A percentile compares a stretch with the other conserved stretches of the same genome.
Conservation (phyloP, 2,888 invertebrate species). For the Cephus sareptanus region DNA sequence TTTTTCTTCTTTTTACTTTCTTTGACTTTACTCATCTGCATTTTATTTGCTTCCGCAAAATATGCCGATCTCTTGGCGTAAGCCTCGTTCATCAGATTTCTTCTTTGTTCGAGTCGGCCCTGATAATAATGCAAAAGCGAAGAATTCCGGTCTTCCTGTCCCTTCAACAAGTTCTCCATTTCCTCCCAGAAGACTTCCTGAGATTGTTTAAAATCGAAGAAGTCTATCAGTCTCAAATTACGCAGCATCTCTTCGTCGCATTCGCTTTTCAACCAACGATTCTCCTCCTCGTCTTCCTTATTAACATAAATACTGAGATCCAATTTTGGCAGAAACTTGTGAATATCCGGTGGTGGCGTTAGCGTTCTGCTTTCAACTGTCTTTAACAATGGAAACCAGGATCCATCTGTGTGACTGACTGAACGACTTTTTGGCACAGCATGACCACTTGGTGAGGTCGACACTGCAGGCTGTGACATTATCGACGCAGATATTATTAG, state of each 20-base stretch:
- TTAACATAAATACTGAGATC: constrained; percentile 25
- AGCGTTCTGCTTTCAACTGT: constrained; percentile 16
- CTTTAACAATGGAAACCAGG: background rate
- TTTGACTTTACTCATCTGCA: constrained; percentile 19
- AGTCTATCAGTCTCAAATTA: constrained; percentile 26
- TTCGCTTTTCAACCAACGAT: constrained; percentile 31
- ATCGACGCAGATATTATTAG: constrained; percentile 8
- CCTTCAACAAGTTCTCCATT: background rate
- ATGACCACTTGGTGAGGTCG: background rate
- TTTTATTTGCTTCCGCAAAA: constrained; percentile 15
- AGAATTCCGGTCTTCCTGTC: constrained; percentile 4
- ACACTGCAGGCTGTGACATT: background rate
- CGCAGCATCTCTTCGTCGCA: constrained; percentile 33
- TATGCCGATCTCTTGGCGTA: constrained; percentile 16
- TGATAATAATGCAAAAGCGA: background rate
- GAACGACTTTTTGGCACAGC: background rate
- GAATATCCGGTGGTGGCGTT: constrained; percentile 18
- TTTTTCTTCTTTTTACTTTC: constrained; percentile 14
- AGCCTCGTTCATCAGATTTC: constrained; percentile 3
- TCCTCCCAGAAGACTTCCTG: constrained; percentile 17
- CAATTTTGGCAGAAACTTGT: constrained; percentile 23
- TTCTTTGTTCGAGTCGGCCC: background rate
- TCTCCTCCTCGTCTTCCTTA: constrained; percentile 31
- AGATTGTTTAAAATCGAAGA: constrained; percentile 26
- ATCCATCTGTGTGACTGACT: background rate